Conservation (phyloP, 2,888 invertebrate genomes). For the Conus canariensis region DNA sequence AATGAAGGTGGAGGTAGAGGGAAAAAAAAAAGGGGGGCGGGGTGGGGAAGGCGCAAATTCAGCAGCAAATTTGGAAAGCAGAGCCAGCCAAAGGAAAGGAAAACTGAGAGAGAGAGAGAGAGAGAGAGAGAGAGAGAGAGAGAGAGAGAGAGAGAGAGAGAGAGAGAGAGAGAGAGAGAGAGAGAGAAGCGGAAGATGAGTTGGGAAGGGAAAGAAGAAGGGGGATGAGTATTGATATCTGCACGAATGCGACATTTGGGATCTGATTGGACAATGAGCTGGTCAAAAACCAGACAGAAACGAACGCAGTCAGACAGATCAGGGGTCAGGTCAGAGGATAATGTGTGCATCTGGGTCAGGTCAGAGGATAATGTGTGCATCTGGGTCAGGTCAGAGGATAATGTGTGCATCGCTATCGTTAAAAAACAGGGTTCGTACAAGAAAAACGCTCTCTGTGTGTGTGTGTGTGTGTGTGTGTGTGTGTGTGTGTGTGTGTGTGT, state of each 20-base stretch:
- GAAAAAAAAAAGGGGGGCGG: background rate
- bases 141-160: background rate
- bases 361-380: too few relatives aligned
- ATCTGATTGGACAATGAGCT: too few relatives aligned
- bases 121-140: constrained; percentile 3
- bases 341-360: too few relatives aligned
- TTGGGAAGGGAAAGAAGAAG: background rate
- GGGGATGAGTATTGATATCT: background rate
- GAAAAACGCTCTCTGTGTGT: background rate
- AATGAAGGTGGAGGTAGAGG: background rate
- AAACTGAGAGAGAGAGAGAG: background rate
- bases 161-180: constrained; percentile 2
- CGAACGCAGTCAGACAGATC: too few relatives aligned
- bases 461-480: constrained; percentile 18
- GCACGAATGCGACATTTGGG: too few relatives aligned
- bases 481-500: constrained; percentile 18
- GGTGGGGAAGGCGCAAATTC: background rate
- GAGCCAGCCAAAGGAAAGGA: background rate
- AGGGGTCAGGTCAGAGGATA: too few relatives aligned
- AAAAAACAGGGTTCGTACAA: too few relatives aligned
- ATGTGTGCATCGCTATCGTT: too few relatives aligned
- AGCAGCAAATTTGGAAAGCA: background rate
- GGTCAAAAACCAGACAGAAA: too few relatives aligned
- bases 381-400: too few relatives aligned
- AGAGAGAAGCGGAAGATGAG: background rate